Evolutionary conservation across 1,140 invertebrate genomes (phyloP).

Genomic region (Drosophila eugracilis): DNA sequence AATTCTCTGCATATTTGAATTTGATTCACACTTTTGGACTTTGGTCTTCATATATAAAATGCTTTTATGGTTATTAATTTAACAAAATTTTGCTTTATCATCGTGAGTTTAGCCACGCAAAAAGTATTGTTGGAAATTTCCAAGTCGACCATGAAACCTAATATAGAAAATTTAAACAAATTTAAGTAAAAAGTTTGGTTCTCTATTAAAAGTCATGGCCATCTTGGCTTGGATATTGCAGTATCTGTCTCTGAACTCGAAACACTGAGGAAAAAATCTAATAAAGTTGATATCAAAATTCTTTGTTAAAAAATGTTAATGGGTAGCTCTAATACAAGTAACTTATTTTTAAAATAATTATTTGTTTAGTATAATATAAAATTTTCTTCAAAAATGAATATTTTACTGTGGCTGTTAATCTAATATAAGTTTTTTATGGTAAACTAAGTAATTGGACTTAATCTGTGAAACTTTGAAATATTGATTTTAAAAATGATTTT

Average conservation of each 20-base stretch:
- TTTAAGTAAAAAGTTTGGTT: neutral
- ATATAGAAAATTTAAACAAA: neutral
- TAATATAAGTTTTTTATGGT: neutral
- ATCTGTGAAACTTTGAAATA: neutral
- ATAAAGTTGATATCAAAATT: neutral
- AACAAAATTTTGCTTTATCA: constrained; percentile 15
- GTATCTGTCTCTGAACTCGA: neutral
- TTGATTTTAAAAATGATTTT: constrained; percentile 20
- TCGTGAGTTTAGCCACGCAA: constrained; percentile 13
- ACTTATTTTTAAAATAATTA: too few relatives aligned
- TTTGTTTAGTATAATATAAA: too few relatives aligned
- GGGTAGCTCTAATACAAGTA: too few relatives aligned
- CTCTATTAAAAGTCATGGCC: neutral
- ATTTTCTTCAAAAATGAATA: too few relatives aligned
- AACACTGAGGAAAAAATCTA: neutral
- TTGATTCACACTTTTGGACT: constrained; percentile 31
- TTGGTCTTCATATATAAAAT: neutral
- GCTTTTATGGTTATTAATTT: constrained; percentile 6
- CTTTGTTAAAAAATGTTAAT: too few relatives aligned
- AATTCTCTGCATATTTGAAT: constrained; percentile 10
- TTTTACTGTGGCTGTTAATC: neutral
- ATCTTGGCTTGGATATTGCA: neutral
- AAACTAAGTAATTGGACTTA: too few relatives aligned
- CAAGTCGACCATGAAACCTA: neutral
- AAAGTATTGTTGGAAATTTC: neutral